Evolutionary conservation across 2,797 vertebrate species (phyloP), one percentile per base, ranked within the genome.

Genomic region (Sylvia borin): DNA sequence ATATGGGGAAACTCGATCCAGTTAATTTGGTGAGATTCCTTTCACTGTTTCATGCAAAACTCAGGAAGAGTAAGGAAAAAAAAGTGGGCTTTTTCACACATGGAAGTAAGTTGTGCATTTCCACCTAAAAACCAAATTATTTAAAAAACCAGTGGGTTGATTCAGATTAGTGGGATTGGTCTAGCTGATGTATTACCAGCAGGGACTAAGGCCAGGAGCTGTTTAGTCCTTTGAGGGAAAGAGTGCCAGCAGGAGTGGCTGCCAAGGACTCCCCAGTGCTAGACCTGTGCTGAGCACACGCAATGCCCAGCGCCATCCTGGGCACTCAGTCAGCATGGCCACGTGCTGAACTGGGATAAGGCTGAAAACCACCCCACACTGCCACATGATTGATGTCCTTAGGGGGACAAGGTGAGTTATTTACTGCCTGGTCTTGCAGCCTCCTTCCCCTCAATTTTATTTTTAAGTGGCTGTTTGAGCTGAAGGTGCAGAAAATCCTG

Each of bases 281-380:
- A 0, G 1, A 42, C n/a, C 62, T 38, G 54, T 26, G 62, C 47
- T 31, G 62, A 65, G 76, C 72, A 80, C 43, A 53, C 2, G 2
- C 2, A 0, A 54, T 75, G 58, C 21, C 47, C 6, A 0, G 64
- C 40, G 45, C 29, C 13, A 8, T 60, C 17, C 48, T 0, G 0
- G 70, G 54, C 1, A 0, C 62, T 77, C 1, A 1, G 78, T 67
- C 0, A 0, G 32, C 25, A 7, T 0, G 6, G 85, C 50, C 75
- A 81, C 0, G 1, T 60, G 76, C 25, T 3, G 1, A 19, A 31
- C 0, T 45, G 17, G 64, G 29, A 88, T 72, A 53, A 91, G 16
- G 17, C 3, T 85, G 43, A 58, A 83, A 90, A 65, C 11, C 25
- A 75, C 32, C 24, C 22, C 32, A 11, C 0, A 0, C 7, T 75